phyloP scores from a whole-genome alignment of 53 echinoderm and acorn worm genomes.

The Luidia sarsii region DNA sequence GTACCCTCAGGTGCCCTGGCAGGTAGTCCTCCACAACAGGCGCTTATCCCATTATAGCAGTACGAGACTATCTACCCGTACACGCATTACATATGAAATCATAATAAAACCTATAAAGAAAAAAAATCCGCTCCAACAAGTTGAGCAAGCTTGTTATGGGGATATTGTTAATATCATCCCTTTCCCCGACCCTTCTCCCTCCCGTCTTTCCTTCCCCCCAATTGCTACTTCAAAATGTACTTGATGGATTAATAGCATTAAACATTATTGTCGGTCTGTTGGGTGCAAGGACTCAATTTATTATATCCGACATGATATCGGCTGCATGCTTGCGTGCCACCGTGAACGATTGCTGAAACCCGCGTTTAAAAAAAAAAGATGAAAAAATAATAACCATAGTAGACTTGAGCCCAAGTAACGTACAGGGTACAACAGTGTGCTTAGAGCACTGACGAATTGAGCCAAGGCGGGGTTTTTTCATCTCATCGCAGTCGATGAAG shows the following conservation, averaged over 20 bases:
- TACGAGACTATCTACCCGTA: not conserved
- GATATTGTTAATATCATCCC: constrained; percentile 30
- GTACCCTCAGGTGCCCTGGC: constrained; percentile 16
- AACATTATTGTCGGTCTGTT: constrained; percentile 39
- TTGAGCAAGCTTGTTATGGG: constrained; percentile 50
- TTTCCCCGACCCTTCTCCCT: too few relatives aligned
- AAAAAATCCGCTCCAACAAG: constrained; percentile 49
- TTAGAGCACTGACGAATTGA: too few relatives aligned
- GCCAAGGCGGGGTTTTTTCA: too few relatives aligned
- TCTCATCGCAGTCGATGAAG: too few relatives aligned
- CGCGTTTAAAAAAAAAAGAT: too few relatives aligned
- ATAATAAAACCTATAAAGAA: too few relatives aligned
- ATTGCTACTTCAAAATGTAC: constrained; percentile 17
- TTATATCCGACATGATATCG: not conserved
- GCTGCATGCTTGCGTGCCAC: not conserved
- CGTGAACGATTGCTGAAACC: not conserved
- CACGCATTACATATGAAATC: not conserved
- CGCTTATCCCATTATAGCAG: constrained; percentile 35
- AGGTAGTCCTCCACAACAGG: not conserved
- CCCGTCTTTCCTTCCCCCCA: constrained; percentile 26
- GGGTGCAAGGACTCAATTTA: constrained; percentile 22
- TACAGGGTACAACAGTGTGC: too few relatives aligned
- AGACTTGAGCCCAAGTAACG: too few relatives aligned
- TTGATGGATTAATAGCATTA: constrained; percentile 50
- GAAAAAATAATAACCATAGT: too few relatives aligned